Conservation (phyloP, 2,797 vertebrate species). For the Sebastes matsubarae region DNA sequence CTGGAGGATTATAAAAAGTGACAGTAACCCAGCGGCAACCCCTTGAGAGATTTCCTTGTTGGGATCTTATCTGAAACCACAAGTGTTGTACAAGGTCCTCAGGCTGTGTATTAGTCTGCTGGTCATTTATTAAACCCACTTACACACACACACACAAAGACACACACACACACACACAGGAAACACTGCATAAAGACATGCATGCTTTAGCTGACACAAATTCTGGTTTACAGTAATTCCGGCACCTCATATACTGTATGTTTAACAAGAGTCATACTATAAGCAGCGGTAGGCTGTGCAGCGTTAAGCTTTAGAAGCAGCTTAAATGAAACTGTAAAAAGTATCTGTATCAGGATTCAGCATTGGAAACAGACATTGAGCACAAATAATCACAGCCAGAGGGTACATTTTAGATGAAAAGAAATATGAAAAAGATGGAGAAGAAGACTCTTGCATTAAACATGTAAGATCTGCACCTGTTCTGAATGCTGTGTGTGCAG, state of each 20-base stretch:
- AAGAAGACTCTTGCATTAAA: constrained; percentile 6
- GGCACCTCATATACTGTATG: neutral
- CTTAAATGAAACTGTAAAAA: neutral
- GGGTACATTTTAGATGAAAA: neutral
- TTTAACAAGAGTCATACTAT: neutral
- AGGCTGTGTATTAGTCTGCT: neutral
- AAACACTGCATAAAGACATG: neutral
- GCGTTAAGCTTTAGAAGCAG: neutral
- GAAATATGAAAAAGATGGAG: neutral
- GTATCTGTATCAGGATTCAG: neutral
- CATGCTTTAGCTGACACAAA: neutral
- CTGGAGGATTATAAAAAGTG: neutral
- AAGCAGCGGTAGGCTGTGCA: neutral
- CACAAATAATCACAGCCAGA: neutral
- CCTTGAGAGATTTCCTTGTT: neutral
- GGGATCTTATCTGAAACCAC: constrained; percentile 12
- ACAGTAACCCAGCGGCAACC: neutral
- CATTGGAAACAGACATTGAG: neutral
- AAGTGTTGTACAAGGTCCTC: constrained; percentile 15
- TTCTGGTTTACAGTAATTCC: neutral
- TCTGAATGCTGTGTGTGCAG: constrained; percentile 28
- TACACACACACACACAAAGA: neutral
- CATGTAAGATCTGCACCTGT: neutral
- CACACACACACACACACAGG: neutral
- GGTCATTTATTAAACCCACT: constrained; percentile 25